These are phyloP conservation scores for Porites cylindrica DNA, from an alignment of 92 coral and sea anemone genomes.

Conservation along the genomic window DNA sequence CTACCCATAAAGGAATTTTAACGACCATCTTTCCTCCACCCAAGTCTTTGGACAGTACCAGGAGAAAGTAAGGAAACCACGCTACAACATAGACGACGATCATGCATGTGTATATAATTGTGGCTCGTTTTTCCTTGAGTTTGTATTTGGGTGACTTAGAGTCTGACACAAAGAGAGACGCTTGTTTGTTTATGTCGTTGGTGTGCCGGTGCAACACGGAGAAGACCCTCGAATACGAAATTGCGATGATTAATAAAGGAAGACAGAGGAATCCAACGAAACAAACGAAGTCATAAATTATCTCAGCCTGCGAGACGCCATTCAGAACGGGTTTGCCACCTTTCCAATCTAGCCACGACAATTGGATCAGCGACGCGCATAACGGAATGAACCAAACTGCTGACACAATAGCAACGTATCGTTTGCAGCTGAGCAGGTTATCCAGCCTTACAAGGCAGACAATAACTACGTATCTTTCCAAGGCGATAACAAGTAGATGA, in stretches of 20 bases:
- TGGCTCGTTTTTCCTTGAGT: slow-evolving; percentile 45
- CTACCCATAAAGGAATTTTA: slow-evolving; percentile 37
- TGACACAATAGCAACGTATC: slow-evolving; percentile 28
- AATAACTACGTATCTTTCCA: slow-evolving; percentile 70
- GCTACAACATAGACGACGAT: slow-evolving; percentile 34
- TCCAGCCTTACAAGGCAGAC: slow-evolving; percentile 32
- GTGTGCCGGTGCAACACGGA: slow-evolving; percentile 53
- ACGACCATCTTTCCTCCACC: not conserved
- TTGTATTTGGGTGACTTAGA: not conserved
- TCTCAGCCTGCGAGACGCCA: slow-evolving; percentile 14
- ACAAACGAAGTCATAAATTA: slow-evolving; percentile 54
- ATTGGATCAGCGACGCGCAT: slow-evolving; percentile 48
- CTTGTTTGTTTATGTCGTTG: slow-evolving; percentile 40
- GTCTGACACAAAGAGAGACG: slow-evolving; percentile 3
- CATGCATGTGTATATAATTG: slow-evolving; percentile 40
- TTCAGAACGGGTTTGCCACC: not conserved
- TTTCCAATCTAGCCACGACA: slow-evolving; percentile 49
- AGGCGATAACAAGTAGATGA: slow-evolving; percentile 66
- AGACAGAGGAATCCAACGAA: slow-evolving; percentile 53
- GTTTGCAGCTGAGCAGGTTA: slow-evolving; percentile 27
- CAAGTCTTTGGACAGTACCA: slow-evolving; percentile 26
- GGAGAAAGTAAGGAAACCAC: slow-evolving; percentile 50
- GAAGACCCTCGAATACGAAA: slow-evolving; percentile 63
- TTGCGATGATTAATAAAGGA: slow-evolving; percentile 53
- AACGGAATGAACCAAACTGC: slow-evolving; percentile 57